phyloP scores from a whole-genome alignment of 1,140 invertebrate species.

The Araneus ventricosus region DNA sequence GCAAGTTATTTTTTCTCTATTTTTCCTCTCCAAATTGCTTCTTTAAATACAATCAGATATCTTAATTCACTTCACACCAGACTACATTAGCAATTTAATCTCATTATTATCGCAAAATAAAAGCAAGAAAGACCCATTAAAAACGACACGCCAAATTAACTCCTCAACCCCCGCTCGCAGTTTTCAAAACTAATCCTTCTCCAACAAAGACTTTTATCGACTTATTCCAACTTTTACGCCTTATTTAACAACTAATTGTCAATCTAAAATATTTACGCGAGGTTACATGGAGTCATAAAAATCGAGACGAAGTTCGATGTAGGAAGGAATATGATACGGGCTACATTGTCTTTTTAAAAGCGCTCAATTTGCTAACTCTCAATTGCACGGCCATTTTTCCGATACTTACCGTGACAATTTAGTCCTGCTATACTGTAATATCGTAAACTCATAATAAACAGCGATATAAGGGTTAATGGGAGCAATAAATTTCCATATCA shows the following conservation, averaged over 20 bases:
- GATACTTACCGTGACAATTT: constrained; percentile 18
- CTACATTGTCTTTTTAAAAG: constrained; percentile 12
- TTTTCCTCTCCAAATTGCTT: no score
- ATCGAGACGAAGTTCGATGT: not conserved
- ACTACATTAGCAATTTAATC: constrained; percentile 12
- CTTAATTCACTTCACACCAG: not conserved
- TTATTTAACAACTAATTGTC: constrained; percentile 29
- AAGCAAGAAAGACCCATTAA: not conserved
- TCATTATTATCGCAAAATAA: not conserved
- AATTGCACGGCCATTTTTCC: constrained; percentile 16
- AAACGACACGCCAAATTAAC: constrained; percentile 8
- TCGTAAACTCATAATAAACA: constrained; percentile 12
- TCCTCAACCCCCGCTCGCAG: not conserved
- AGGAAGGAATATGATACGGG: not conserved
- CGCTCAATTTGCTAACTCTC: not conserved
- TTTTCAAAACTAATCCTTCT: constrained; percentile 4
- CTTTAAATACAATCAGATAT: no score
- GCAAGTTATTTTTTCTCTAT: no score
- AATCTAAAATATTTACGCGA: constrained; percentile 12
- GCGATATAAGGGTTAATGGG: constrained; percentile 20
- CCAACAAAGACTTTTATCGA: constrained; percentile 4
- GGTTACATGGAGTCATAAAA: constrained; percentile 2
- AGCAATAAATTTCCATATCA: not conserved
- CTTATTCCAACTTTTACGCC: constrained; percentile 9
- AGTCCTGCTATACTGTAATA: not conserved